A percentile compares a stretch with the other conserved stretches of the same genome.
These are phyloP conservation scores for Etheostoma cragini DNA, from an alignment of 2,113 vertebrate species.

Conservation along the genomic window DNA sequence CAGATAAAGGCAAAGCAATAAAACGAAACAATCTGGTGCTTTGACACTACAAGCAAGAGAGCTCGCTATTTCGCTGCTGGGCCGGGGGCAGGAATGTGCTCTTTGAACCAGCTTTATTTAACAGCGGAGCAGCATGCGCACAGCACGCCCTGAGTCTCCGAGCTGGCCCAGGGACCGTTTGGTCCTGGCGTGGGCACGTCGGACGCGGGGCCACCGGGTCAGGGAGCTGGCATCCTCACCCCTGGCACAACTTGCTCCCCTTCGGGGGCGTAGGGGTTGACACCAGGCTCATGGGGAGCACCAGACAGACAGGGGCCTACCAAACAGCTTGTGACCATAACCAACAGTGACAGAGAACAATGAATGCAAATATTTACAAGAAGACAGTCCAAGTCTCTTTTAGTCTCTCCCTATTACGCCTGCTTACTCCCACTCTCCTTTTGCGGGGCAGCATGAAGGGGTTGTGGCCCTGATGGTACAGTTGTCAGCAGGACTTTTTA, in stretches of 20 bases:
- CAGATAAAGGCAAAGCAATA: constrained; percentile 78
- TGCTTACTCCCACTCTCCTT: constrained; percentile 72
- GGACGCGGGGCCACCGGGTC: constrained; percentile 78
- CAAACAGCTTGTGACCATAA: constrained; percentile 87
- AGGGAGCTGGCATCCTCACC: constrained; percentile 83
- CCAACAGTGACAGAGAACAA: constrained; percentile 83
- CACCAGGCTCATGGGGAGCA: constrained; percentile 80
- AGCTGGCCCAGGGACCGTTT: constrained; percentile 69
- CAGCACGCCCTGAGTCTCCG: constrained; percentile 68
- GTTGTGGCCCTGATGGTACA: constrained; percentile 69
- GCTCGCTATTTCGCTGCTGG: constrained; percentile 67
- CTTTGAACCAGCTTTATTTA: constrained; percentile 82
- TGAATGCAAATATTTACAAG: constrained; percentile 85
- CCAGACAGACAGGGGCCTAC: constrained; percentile 87
- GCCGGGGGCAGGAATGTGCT: constrained; percentile 79
- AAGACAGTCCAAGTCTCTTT: constrained; percentile 84
- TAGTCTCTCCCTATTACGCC: constrained; percentile 73
- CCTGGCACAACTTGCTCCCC: constrained; percentile 82
- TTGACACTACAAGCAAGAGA: constrained; percentile 75
- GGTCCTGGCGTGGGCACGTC: constrained; percentile 75
- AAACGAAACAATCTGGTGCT: constrained; percentile 80
- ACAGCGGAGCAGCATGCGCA: constrained; percentile 76
- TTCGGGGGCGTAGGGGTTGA: constrained; percentile 76
- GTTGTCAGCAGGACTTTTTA: constrained; percentile 70
- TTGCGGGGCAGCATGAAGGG: constrained; percentile 53